Evolutionary conservation across 2,888 invertebrate species (phyloP).

Genomic region (Dugesia japonica): DNA sequence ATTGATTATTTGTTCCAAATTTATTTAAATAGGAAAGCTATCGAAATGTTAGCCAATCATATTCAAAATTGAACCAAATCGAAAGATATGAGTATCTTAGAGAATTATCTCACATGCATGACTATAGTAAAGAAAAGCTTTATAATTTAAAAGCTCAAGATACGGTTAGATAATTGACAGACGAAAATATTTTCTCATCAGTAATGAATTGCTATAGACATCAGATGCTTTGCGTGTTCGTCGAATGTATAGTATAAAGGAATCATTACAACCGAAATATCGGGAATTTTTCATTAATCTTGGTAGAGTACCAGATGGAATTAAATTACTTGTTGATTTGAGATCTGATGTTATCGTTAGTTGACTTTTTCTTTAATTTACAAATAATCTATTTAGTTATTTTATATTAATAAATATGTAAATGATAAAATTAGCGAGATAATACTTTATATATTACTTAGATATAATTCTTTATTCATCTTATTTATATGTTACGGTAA

Average conservation of each 20-base stretch:
- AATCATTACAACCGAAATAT: conserved; percentile 4
- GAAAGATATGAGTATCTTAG: conserved; percentile 4
- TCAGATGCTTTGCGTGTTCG: background rate
- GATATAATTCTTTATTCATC: too few relatives aligned
- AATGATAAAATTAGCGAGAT: too few relatives aligned
- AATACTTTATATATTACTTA: too few relatives aligned
- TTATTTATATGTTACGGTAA: too few relatives aligned
- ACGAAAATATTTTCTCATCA: background rate
- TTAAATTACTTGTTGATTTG: conserved; percentile 22
- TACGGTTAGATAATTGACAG: background rate
- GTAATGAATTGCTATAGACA: background rate
- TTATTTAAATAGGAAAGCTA: background rate
- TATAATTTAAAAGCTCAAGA: conserved; percentile 1
- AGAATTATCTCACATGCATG: background rate
- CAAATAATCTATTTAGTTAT: too few relatives aligned
- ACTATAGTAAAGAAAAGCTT: background rate
- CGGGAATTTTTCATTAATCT: conserved; percentile 22
- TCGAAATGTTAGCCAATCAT: background rate
- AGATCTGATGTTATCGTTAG: conserved; percentile 21
- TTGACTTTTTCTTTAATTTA: too few relatives aligned
- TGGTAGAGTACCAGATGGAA: conserved; percentile 23
- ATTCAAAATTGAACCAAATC: background rate
- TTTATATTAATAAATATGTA: too few relatives aligned
- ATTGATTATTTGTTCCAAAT: background rate
- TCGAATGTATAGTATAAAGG: background rate